phyloP scores from a whole-genome alignment of 2,888 invertebrate genomes.

The Drosophila gaucha region DNA sequence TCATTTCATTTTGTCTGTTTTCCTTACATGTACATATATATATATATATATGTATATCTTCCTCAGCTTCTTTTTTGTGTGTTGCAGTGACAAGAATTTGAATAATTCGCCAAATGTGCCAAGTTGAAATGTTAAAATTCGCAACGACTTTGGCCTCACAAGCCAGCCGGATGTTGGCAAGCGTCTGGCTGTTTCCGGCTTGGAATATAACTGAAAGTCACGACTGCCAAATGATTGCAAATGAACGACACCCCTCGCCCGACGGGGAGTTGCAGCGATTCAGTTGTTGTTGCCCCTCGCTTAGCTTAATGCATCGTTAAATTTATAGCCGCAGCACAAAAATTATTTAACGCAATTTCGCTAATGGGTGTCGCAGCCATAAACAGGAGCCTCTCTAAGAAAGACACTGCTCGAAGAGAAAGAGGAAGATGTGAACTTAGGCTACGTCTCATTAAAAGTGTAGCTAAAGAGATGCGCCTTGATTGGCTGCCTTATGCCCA shows the following conservation, averaged over 20 bases:
- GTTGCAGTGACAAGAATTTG: conserved; percentile 80
- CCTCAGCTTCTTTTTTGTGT: conserved; percentile 27
- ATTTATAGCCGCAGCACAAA: conserved; percentile 66
- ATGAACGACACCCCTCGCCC: conserved; percentile 61
- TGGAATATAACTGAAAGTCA: conserved; percentile 61
- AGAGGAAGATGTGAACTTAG: conserved; percentile 24
- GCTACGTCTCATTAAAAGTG: conserved; percentile 38
- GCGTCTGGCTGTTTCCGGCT: conserved; percentile 70
- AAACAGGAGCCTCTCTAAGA: conserved; percentile 21
- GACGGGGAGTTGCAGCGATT: conserved; percentile 3
- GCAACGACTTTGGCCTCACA: conserved; percentile 47
- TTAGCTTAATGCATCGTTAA: conserved; percentile 72
- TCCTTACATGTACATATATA: conserved; percentile 2
- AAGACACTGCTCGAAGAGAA: neutral
- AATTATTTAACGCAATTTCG: conserved; percentile 72
- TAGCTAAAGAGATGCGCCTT: conserved; percentile 3
- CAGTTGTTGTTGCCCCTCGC: conserved; percentile 13
- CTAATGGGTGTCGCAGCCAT: conserved; percentile 71
- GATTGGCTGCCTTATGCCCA: conserved; percentile 8
- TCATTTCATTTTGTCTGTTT: conserved; percentile 41
- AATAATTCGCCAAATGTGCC: conserved; percentile 79
- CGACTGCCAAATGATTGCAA: conserved; percentile 79
- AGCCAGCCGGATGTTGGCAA: conserved; percentile 69
- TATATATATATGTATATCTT: conserved; percentile 14
- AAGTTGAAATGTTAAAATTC: conserved; percentile 80